Evolutionary conservation across 2,888 invertebrate genomes (phyloP).

Genomic region (Drosophila sordidula): DNA sequence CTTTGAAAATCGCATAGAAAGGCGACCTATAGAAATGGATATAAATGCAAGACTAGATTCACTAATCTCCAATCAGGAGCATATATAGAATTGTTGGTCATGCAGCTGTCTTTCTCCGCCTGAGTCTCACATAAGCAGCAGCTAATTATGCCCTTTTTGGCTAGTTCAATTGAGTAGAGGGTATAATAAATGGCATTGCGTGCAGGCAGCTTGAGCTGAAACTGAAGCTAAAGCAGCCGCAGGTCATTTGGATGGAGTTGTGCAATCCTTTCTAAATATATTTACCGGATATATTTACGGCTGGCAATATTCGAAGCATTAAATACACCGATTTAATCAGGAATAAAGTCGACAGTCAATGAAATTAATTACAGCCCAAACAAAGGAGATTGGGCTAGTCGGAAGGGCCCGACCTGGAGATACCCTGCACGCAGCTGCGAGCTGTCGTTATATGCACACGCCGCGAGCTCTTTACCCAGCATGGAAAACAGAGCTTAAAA

Average conservation of each 20-base stretch:
- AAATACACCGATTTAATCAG: slow-evolving; percentile 62
- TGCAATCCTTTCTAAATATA: slow-evolving; percentile 32
- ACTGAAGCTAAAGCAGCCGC: neutral
- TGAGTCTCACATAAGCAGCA: no score
- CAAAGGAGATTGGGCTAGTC: neutral
- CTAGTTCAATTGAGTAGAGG: neutral
- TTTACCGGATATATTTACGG: neutral
- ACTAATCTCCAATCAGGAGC: no score
- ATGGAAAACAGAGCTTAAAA: no score
- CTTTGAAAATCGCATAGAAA: no score
- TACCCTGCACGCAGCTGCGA: no score
- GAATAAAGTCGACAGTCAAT: slow-evolving; percentile 36
- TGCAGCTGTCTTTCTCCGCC: no score
- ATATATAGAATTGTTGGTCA: no score
- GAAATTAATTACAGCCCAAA: slow-evolving; percentile 30
- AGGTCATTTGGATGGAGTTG: slow-evolving; percentile 12
- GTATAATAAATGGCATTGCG: slow-evolving; percentile 63
- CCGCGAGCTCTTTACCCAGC: no score
- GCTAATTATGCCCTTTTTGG: neutral
- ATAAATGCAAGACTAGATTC: no score
- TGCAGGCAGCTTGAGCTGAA: slow-evolving; percentile 37
- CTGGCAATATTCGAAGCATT: slow-evolving; percentile 14
- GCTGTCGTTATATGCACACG: no score
- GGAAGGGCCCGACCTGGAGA: no score
- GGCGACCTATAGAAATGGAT: no score